These are phyloP conservation scores for Leptoclinus maculatus DNA, from an alignment of 2,797 vertebrate genomes.

Conservation along the genomic window DNA sequence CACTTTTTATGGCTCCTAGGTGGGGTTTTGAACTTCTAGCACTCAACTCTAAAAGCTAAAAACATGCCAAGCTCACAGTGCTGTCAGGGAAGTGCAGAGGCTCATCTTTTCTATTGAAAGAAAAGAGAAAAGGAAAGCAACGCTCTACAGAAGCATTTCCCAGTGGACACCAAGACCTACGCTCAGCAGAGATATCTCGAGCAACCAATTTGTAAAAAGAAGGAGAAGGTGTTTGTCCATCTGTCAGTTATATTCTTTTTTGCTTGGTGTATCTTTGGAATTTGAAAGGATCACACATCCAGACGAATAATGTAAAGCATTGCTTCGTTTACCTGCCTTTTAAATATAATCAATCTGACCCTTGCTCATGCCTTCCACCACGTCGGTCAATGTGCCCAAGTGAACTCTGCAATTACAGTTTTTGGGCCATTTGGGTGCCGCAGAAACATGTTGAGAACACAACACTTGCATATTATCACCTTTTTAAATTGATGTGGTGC, in stretches of 20 bases:
- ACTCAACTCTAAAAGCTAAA: conserved; percentile 52
- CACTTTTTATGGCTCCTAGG: conserved; percentile 46
- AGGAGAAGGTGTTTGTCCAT: conserved; percentile 37
- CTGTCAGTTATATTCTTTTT: conserved; percentile 31
- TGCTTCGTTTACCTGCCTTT: background rate
- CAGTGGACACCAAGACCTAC: conserved; percentile 52
- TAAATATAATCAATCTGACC: conserved; percentile 10
- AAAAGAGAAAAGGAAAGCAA: conserved; percentile 41
- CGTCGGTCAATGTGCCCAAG: background rate
- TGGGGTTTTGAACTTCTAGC: conserved; percentile 53
- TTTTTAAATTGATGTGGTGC: background rate
- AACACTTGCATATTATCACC: background rate
- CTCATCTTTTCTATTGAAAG: conserved; percentile 40
- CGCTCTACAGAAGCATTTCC: conserved; percentile 54
- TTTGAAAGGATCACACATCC: conserved; percentile 23
- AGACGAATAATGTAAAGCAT: background rate
- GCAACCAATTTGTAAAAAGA: conserved; percentile 68
- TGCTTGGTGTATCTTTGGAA: background rate
- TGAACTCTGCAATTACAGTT: too few species aligned
- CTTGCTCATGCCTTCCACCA: background rate
- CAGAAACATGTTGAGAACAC: background rate
- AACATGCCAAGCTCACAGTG: conserved; percentile 45
- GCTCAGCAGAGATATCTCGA: conserved; percentile 49
- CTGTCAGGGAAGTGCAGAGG: conserved; percentile 46
- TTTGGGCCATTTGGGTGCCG: background rate